Conservation (phyloP, 2,888 invertebrate genomes). For the Aleiodes alternator region DNA sequence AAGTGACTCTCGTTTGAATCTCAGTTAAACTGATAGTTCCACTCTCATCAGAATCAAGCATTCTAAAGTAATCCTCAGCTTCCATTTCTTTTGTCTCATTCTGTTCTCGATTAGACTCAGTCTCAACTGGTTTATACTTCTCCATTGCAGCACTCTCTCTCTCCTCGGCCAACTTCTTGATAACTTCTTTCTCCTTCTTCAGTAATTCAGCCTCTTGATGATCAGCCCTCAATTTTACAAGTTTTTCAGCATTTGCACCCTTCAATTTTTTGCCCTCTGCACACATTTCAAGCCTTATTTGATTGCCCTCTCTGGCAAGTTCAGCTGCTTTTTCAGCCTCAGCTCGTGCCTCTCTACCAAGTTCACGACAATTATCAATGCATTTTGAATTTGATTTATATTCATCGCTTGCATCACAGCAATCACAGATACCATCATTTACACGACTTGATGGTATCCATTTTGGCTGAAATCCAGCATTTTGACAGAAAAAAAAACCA, state of each 20-base stretch:
- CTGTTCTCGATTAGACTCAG: constrained; percentile 78
- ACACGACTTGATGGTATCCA: constrained; percentile 92
- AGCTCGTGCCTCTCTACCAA: constrained; percentile 86
- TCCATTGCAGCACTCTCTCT: constrained; percentile 86
- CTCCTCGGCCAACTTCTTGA: constrained; percentile 85
- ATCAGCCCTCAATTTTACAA: constrained; percentile 84
- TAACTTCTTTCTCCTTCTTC: constrained; percentile 85
- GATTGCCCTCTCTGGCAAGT: constrained; percentile 87
- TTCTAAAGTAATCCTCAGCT: constrained; percentile 84
- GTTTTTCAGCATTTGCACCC: constrained; percentile 83
- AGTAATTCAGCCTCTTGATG: constrained; percentile 86
- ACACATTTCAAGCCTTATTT: constrained; percentile 84
- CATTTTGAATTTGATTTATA: constrained; percentile 82
- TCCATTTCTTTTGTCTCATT: constrained; percentile 79
- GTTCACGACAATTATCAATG: constrained; percentile 86
- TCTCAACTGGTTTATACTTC: constrained; percentile 83
- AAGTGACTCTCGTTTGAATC: constrained; percentile 83
- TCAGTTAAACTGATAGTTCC: constrained; percentile 83
- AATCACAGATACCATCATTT: constrained; percentile 97
- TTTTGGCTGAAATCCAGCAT: constrained; percentile 85
- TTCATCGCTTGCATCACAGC: constrained; percentile 94
- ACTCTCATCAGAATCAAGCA: constrained; percentile 89
- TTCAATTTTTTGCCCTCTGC: constrained; percentile 84
- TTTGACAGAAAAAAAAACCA: constrained; percentile 92
- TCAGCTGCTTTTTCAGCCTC: constrained; percentile 85